Evolutionary conservation across 1,140 invertebrate species (phyloP), one percentile per base, ranked within the genome.

Genomic region (Asobara japonica): DNA sequence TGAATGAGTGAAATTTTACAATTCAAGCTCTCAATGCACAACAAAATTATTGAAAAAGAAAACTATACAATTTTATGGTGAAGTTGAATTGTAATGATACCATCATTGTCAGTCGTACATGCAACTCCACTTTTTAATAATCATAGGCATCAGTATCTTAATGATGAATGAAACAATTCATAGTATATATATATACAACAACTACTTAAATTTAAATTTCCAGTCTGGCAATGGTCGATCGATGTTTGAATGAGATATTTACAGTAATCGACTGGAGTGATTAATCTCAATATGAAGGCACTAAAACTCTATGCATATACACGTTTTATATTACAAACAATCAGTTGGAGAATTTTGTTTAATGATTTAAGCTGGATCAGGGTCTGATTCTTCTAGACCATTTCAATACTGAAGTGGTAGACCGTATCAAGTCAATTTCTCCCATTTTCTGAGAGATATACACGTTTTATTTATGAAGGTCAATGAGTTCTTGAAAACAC

Each of bases 141-240:
- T 76, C 61, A 69, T 18, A 8, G 70, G 60, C 30, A 33, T 56
- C 13, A 51, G 56, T 65, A 68, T 62, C 11, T 11, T 36, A 56
- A 69, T 20, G 31, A 56, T 20, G 48, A 71, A 73, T 73, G 69
- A 29, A 74, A 74, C 69, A 74, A 36, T 70, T 62, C 25, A 71
- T 67, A 61, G 76, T 76, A 71, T 82, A 83, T 76, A 71, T 82
- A 83, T 83, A 65, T 83, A 83, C 82, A 83, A 67, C 76, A 16
- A 66, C 78, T 82, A 82, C 78, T 80, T 79, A 83, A 13, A 74
- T 22, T 33, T 75, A 76, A 66, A 36, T 30, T 72, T 67, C 66
- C 65, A 51, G 16, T 56, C 48, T 66, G 20, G 48, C 29, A 61
- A 33, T 65, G 20, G 61, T 73, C 64, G 18, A 65, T 62, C 74